Percentiles rank a stretch among this genome's conserved stretches.
Conservation (phyloP, 2,113 vertebrate genomes). For the Noturus placidus region DNA sequence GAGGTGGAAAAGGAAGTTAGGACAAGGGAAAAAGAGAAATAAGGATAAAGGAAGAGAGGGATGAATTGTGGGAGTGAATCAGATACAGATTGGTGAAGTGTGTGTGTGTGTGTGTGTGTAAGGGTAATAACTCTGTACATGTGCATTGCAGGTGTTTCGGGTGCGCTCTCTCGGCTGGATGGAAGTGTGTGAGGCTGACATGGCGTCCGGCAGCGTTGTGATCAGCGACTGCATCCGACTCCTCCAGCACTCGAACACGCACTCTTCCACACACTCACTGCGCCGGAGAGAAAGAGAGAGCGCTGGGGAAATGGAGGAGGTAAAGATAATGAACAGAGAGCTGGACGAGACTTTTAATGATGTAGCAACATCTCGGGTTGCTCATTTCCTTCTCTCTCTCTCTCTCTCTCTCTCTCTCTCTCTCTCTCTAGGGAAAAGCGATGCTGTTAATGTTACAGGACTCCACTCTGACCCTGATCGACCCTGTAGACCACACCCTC, state of each 20-base stretch:
- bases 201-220: slow-evolving; percentile 85
- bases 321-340: not conserved
- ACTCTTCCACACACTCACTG: slow-evolving; percentile 9
- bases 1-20: not conserved
- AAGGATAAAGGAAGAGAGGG: not conserved
- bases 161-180: slow-evolving; percentile 96
- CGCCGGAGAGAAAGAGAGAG: slow-evolving; percentile 24
- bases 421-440: slow-evolving; percentile 80
- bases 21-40: too few species aligned
- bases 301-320: slow-evolving; percentile 36
- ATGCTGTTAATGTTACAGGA: slow-evolving; percentile 95
- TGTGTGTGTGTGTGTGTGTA: slow-evolving; percentile 23
- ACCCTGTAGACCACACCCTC: slow-evolving; percentile 88
- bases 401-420: too few species aligned
- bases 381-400: not conserved
- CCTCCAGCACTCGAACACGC: slow-evolving; percentile 60
- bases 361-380: not conserved
- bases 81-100: not conserved
- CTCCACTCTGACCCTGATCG: slow-evolving; percentile 87
- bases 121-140: not conserved
- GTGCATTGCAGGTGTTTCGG: slow-evolving; percentile 79
- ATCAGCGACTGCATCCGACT: slow-evolving; percentile 96
- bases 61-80: not conserved
- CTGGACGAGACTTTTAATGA: not conserved
- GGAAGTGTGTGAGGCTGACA: slow-evolving; percentile 92